A percentile compares a stretch with the other conserved stretches of the same genome.
These are phyloP conservation scores for Brachycybe producta DNA, from an alignment of 2,888 invertebrate species.

Conservation along the genomic window DNA sequence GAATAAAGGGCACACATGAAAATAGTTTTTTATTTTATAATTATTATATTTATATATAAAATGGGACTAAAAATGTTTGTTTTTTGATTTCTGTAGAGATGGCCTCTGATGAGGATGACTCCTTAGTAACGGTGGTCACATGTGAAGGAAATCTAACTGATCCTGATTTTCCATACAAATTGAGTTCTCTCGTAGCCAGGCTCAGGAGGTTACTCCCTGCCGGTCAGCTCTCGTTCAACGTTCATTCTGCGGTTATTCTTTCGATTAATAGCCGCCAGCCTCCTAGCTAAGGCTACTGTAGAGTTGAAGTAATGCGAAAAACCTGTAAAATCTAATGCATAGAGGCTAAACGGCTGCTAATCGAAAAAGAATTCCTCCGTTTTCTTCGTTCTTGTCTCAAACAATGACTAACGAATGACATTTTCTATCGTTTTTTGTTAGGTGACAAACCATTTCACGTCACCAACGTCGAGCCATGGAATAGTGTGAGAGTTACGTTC, in stretches of 20 bases:
- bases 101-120: slow-evolving; percentile 68
- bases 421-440: slow-evolving; percentile 24
- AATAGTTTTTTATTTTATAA: not conserved
- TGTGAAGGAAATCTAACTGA: slow-evolving; percentile 83
- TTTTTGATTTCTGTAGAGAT: slow-evolving; percentile 39
- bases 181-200: slow-evolving; percentile 61
- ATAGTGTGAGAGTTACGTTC: slow-evolving; percentile 93
- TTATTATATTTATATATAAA: not conserved
- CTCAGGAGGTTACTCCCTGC: slow-evolving; percentile 64
- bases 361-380: not conserved
- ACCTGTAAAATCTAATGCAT: too few relatives aligned
- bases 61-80: not conserved
- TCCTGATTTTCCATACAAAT: slow-evolving; percentile 69
- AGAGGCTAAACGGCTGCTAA: too few relatives aligned
- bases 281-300: too few relatives aligned
- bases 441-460: slow-evolving; percentile 45
- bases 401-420: not conserved
- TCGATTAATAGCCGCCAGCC: too few relatives aligned
- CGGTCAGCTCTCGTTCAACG: slow-evolving; percentile 42
- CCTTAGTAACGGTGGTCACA: slow-evolving; percentile 68
- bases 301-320: too few relatives aligned
- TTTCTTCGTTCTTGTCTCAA: not conserved
- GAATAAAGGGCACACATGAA: too few relatives aligned
- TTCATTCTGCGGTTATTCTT: too few relatives aligned
- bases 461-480: slow-evolving; percentile 90